Base-by-base conservation (phyloP, 2,797 vertebrate genomes). In the Gallinago stenura region DNA sequence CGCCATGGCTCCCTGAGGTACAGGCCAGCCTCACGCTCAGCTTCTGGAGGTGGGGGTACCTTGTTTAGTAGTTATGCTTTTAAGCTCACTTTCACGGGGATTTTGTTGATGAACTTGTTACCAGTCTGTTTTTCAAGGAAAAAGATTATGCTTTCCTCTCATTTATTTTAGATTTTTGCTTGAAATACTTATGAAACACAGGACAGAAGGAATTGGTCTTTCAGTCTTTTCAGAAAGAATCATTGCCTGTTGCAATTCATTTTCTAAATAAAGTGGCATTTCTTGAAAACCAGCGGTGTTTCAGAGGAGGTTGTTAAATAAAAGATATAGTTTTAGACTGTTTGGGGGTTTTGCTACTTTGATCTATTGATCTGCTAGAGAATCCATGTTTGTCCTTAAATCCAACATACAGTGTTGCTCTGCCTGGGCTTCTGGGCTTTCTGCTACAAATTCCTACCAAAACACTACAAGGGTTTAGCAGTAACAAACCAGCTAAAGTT, bases 291-390 rank as follows among this genome's bases (percentile, higher is more conserved):
- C 16, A 22, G 8, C 7, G 16, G 4, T 65, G 31, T 22, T 83
- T 90, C 37, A 8, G 43, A n/a, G 57, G 4, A 8, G 15, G 9
- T n/a, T 73, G 20, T 45, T 70, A 46, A 72, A 56, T 37, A 48
- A 87, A 71, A 80, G 7, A 31, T 8, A 20, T 0, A 12, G 15
- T n/a, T 70, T 16, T 30, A 62, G 9, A 9, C 21, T 51, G 8
- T 10, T 30, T 3, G 18, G 11, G 3, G 10, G 1, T 30, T 58
- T 75, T 91, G 24, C 50, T 64, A 31, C 3, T 69, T 16, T 69
- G 33, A 51, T 54, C 0, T 35, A 2, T 2, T 6, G 1, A 1
- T 37, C 10, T 91, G 21, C 46, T 37, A 37, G 37, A 22, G 50
- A 33, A 53, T 10, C 21, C 11, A 0, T 3, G 7, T 72, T 69